Evolutionary conservation across 2,797 vertebrate genomes (phyloP).

Genomic region (Oreochromis grahami): DNA sequence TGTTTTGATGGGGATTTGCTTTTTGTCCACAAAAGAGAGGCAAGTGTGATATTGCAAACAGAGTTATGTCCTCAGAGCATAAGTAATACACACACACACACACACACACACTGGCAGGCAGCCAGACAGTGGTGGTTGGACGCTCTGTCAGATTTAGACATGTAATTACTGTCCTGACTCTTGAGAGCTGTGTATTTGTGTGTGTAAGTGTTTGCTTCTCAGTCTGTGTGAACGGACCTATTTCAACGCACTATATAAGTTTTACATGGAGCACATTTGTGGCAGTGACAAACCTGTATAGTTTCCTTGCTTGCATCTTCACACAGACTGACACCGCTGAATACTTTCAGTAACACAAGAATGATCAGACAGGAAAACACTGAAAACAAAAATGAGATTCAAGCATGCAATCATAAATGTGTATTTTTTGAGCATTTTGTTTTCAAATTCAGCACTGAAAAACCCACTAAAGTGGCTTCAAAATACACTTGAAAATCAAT

Average conservation of each 20-base stretch:
- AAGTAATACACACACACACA: constrained; percentile 1
- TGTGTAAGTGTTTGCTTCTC: not conserved
- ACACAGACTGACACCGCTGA: not conserved
- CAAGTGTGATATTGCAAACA: not conserved
- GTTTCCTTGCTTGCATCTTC: not conserved
- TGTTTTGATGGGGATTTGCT: not conserved
- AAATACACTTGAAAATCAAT: not conserved
- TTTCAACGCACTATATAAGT: not conserved
- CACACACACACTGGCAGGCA: constrained; percentile 10
- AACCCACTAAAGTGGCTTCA: not conserved
- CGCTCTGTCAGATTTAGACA: constrained; percentile 64
- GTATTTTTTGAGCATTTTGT: not conserved
- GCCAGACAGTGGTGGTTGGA: constrained; percentile 41
- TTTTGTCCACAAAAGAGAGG: not conserved
- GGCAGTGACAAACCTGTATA: not conserved
- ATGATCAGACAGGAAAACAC: not conserved
- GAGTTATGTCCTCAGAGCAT: not conserved
- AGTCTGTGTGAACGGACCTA: not conserved
- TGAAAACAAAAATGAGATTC: not conserved
- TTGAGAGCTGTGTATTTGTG: constrained; percentile 18
- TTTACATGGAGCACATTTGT: not conserved
- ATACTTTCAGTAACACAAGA: not conserved
- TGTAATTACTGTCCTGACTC: constrained; percentile 52
- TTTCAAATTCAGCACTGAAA: not conserved
- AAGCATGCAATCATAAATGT: not conserved